Evolutionary conservation across 1,140 invertebrate genomes (phyloP).

Genomic region (Saccostrea glomerata): DNA sequence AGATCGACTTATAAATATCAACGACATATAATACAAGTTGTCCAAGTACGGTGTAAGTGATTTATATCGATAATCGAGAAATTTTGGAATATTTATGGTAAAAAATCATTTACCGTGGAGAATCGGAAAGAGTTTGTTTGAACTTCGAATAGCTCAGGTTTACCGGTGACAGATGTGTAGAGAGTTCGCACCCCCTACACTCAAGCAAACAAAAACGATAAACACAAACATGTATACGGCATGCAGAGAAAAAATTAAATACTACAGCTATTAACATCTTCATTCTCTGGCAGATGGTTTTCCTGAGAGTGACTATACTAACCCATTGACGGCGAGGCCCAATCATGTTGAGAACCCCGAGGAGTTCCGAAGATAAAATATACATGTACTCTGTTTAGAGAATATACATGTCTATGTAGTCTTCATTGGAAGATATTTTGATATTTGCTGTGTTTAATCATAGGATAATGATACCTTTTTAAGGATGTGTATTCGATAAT

Average conservation of each 20-base stretch:
- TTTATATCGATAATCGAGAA: neutral
- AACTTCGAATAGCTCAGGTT: neutral
- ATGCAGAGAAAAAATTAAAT: slow-evolving; percentile 1
- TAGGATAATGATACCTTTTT: neutral
- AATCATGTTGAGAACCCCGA: neutral
- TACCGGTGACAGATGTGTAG: neutral
- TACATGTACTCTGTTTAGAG: neutral
- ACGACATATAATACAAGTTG: neutral
- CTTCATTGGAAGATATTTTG: neutral
- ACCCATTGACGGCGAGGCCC: neutral
- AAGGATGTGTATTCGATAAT: neutral
- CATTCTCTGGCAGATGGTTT: neutral
- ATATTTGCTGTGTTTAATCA: neutral
- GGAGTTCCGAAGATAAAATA: neutral
- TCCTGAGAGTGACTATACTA: neutral
- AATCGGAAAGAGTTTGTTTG: neutral
- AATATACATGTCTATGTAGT: neutral
- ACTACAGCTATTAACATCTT: neutral
- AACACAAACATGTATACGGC: slow-evolving; percentile 19
- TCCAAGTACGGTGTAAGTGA: neutral
- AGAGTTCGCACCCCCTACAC: neutral
- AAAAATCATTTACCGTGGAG: neutral
- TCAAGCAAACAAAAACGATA: slow-evolving; percentile 13
- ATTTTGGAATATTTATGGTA: neutral
- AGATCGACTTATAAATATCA: neutral